These are phyloP conservation scores for Hyposoter didymator DNA, from an alignment of 2,888 invertebrate species.

Conservation along the genomic window DNA sequence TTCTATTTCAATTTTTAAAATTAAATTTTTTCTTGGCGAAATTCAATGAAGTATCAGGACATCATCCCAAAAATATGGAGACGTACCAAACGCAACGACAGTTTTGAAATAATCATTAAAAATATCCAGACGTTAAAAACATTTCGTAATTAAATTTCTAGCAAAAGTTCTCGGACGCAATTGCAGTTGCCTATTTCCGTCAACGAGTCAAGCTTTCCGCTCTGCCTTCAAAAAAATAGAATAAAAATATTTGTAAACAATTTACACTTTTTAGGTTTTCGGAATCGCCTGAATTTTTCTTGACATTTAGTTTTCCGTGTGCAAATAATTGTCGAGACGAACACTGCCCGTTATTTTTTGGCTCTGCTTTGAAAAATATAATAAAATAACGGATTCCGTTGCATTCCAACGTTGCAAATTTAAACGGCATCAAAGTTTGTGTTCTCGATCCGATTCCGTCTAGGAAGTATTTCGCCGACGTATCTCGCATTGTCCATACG, in stretches of 20 bases:
- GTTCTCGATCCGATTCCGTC: not conserved
- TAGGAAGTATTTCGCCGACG: not conserved
- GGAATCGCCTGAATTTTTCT: too few species aligned
- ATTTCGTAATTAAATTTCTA: not conserved
- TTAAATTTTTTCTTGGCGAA: not conserved
- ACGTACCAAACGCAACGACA: not conserved
- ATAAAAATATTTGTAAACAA: too few species aligned
- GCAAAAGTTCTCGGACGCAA: not conserved
- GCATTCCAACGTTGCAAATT: too few species aligned
- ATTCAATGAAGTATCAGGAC: not conserved
- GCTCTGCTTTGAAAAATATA: too few species aligned
- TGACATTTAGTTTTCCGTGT: too few species aligned
- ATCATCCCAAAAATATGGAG: not conserved
- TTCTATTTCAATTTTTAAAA: not conserved
- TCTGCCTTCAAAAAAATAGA: too few species aligned
- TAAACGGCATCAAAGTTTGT: too few species aligned
- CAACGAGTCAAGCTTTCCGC: not conserved
- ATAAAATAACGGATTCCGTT: too few species aligned
- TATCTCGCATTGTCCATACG: slow-evolving; percentile 4
- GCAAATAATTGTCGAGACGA: too few species aligned
- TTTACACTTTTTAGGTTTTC: too few species aligned
- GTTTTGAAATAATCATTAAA: not conserved
- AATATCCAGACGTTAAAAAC: not conserved
- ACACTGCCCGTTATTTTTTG: too few species aligned
- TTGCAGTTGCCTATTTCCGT: not conserved